phyloP scores from a whole-genome alignment of 2,888 invertebrate genomes.

The Empis livida region DNA sequence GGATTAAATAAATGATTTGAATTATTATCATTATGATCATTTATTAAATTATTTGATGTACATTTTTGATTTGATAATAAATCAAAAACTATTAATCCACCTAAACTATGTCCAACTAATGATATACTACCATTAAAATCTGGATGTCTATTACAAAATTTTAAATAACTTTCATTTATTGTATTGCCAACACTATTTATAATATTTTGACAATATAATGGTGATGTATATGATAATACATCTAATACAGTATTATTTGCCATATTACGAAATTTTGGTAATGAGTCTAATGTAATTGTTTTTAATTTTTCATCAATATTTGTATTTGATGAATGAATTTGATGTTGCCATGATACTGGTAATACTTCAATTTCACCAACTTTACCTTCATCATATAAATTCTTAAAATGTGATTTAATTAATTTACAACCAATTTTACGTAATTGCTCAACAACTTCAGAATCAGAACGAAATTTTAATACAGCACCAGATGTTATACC shows the following conservation, averaged over 20 bases:
- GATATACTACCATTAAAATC: slow-evolving; percentile 64
- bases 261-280: slow-evolving; percentile 69
- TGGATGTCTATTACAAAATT: slow-evolving; percentile 63
- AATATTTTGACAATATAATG: slow-evolving; percentile 71
- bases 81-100: slow-evolving; percentile 80
- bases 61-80: slow-evolving; percentile 63
- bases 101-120: slow-evolving; percentile 76
- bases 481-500: background rate
- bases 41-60: slow-evolving; percentile 6
- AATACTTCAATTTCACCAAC: slow-evolving; percentile 77
- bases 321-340: slow-evolving; percentile 68
- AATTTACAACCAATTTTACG: slow-evolving; percentile 30
- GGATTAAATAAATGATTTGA: no score
- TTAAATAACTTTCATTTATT: slow-evolving; percentile 59
- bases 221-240: slow-evolving; percentile 81
- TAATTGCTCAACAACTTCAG: slow-evolving; percentile 71
- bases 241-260: slow-evolving; percentile 84
- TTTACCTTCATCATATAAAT: slow-evolving; percentile 51
- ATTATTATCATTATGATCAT: no score
- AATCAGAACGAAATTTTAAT: background rate
- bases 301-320: slow-evolving; percentile 68
- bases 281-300: slow-evolving; percentile 71
- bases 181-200: slow-evolving; percentile 71
- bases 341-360: slow-evolving; percentile 80
- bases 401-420: slow-evolving; percentile 49